phyloP scores from a whole-genome alignment of 2,888 invertebrate genomes.

The Eupithecia exiguata region DNA sequence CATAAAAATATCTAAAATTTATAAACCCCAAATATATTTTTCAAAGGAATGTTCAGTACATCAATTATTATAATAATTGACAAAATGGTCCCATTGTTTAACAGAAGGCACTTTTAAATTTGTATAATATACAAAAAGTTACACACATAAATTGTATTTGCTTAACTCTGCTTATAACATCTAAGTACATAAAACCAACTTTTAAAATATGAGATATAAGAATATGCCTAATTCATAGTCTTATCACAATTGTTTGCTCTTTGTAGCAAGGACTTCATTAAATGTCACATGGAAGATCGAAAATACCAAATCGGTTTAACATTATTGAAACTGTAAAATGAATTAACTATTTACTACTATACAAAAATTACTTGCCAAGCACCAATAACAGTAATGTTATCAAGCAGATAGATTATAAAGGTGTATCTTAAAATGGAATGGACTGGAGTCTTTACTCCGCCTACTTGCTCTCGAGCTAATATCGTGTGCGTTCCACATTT shows the following conservation, averaged over 20 bases:
- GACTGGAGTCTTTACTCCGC: not conserved
- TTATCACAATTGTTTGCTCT: constrained; percentile 65
- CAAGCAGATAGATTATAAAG: not conserved
- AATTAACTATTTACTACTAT: not conserved
- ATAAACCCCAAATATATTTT: constrained; percentile 66
- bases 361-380: constrained; percentile 17
- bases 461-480: not conserved
- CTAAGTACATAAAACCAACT: constrained; percentile 35
- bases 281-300: constrained; percentile 16
- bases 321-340: not conserved
- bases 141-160: constrained; percentile 31
- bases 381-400: constrained; percentile 25
- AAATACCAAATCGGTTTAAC: constrained; percentile 8
- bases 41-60: constrained; percentile 79
- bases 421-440: not conserved
- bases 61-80: constrained; percentile 68
- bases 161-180: constrained; percentile 31
- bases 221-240: constrained; percentile 49
- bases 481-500: constrained; percentile 22
- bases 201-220: constrained; percentile 25
- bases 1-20: constrained; percentile 67
- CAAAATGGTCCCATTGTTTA: constrained; percentile 68
- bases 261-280: constrained; percentile 49
- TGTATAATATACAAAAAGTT: constrained; percentile 44
- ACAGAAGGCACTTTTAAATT: constrained; percentile 70